Evolutionary conservation across 2,113 vertebrate genomes (phyloP), one percentile per base, ranked within the genome.

Genomic region (Cranoglanis bouderius): DNA sequence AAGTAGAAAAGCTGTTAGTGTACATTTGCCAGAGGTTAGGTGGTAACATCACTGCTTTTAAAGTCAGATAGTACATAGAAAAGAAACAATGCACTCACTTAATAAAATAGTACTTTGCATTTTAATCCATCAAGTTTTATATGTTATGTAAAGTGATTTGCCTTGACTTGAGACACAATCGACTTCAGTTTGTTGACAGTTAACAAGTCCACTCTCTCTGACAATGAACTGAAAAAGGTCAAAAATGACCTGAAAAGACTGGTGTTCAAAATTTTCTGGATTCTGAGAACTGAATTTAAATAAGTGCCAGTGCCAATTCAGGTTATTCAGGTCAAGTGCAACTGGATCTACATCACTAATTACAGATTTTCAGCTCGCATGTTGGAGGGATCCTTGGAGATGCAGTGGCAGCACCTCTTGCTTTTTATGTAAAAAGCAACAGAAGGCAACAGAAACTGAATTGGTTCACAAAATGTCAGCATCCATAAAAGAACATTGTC

Each of bases 271-370:
- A 81, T 53, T 6, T 57, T 57, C 18, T 21, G 21, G 4, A 38
- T 24, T 59, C 32, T 40, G 53, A 26, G 35, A 38, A 40, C 81
- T 38, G 82, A 84, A 46, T 63, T 13, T 29, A 40, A 46, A 63
- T n/a, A 16, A 46, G 1, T 46, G 59, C 14, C 53, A 19, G 32
- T 21, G 19, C 1, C 38, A 40, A 1, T 61, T 61, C 24, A 59
- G 55, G 6, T 63, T n/a, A 18, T 65, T 63, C 8, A 84, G 59
- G 82, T 63, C 82, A 84, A 65, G 24, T 84, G 38, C 59, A 65
- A 38, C 38, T n/a, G 10, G 81, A 40, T 24, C 81, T 83, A 61
- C 55, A 61, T 29, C 35, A 61, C 82, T 83, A 55, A 83, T 40
- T 83, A 29, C 35, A 84, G 82, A n/a, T 65, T 9, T 55, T 53